Conservation (phyloP, 2,888 invertebrate genomes). For the Limenitis camilla region DNA sequence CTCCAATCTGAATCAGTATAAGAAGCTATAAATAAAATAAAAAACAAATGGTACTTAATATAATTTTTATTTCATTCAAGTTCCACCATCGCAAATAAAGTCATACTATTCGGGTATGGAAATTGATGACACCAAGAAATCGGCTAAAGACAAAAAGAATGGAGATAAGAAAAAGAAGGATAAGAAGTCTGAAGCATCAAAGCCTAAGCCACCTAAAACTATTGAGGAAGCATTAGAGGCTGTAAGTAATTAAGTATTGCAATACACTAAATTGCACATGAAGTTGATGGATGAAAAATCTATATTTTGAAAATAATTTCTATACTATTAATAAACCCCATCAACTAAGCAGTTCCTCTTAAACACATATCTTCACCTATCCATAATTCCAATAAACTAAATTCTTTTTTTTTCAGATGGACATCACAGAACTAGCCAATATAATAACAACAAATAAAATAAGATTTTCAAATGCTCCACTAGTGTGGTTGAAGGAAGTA, state of each 20-base stretch:
- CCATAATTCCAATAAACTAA: too few species aligned
- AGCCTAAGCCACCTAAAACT: slow-evolving; percentile 78
- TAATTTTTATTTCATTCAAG: slow-evolving; percentile 45
- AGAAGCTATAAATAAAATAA: slow-evolving; percentile 6
- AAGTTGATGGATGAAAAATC: too few species aligned
- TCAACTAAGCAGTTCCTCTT: too few species aligned
- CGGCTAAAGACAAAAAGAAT: slow-evolving; percentile 69
- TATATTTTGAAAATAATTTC: too few species aligned
- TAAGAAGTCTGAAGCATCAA: slow-evolving; percentile 68
- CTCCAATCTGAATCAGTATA: neutral
- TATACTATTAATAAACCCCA: too few species aligned
- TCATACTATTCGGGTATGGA: slow-evolving; percentile 78
- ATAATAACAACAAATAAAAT: slow-evolving; percentile 73
- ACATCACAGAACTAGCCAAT: slow-evolving; percentile 70
- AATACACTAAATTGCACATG: neutral
- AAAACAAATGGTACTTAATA: neutral
- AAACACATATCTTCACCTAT: too few species aligned
- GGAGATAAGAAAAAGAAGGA: slow-evolving; percentile 64
- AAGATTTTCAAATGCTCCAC: slow-evolving; percentile 81
- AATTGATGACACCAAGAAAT: slow-evolving; percentile 76
- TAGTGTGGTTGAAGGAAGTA: slow-evolving; percentile 80
- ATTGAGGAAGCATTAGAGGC: slow-evolving; percentile 77
- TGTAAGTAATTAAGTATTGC: slow-evolving; percentile 45
- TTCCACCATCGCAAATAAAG: slow-evolving; percentile 80
- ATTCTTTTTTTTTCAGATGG: slow-evolving; percentile 67